A percentile compares a stretch with the other conserved stretches of the same genome.
Conservation (phyloP, 2,888 invertebrate genomes). For the Tenthredo mesomela region DNA sequence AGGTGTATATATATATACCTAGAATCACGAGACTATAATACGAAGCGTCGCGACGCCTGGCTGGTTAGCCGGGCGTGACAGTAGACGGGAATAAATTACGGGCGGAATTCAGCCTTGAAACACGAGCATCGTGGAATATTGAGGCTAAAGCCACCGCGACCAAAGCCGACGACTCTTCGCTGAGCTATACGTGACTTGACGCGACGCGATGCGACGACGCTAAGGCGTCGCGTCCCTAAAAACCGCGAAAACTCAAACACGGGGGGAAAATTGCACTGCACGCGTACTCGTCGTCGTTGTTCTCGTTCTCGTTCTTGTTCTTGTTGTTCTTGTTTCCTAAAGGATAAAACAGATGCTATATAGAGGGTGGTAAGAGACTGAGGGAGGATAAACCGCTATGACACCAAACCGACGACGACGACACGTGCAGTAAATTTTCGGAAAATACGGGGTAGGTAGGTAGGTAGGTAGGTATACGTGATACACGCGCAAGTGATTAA, state of each 20-base stretch:
- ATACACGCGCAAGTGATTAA: conserved; percentile 23
- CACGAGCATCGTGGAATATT: conserved; percentile 33
- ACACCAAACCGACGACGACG: background rate
- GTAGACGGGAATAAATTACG: conserved; percentile 28
- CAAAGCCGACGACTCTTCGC: background rate
- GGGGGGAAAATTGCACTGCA: background rate
- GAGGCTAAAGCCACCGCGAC: background rate
- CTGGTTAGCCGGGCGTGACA: conserved; percentile 17
- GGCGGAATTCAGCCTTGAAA: conserved; percentile 27
- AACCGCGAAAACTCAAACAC: conserved; percentile 30
- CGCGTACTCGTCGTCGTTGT: background rate
- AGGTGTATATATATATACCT: background rate
- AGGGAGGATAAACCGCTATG: conserved; percentile 4
- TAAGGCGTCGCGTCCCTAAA: background rate
- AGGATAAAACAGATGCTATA: conserved; percentile 31
- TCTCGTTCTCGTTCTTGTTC: background rate
- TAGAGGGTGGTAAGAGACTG: background rate
- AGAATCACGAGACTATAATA: background rate
- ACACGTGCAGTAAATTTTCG: conserved; percentile 22
- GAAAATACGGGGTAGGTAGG: background rate
- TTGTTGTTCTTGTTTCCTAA: background rate
- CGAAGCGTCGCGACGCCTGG: conserved; percentile 14
- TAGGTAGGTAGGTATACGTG: background rate
- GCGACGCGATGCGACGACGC: background rate
- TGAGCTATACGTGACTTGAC: background rate